Base-by-base conservation (phyloP, 2,797 vertebrate species). In the Gymnoscopelus braueri region DNA sequence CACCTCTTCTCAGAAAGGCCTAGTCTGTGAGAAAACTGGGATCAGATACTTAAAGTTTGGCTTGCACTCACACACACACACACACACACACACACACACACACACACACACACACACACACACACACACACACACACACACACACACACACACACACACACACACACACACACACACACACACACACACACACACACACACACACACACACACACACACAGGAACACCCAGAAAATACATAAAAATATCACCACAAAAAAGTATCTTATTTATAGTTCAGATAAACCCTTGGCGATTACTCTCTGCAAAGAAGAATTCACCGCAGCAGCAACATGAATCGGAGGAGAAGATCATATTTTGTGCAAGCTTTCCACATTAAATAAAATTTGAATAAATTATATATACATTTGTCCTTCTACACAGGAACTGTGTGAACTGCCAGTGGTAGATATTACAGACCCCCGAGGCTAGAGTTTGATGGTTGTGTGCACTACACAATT, bases 11-110 rank as follows among this genome's bases (percentile, higher is more conserved):
- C 56, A 79, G 79, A 90, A 84, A 72, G 75, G 71, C 74, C 54
- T 63, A 74, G 82, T 81, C 84, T 76, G 88, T 88, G 73, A 44
- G 39, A 81, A 83, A 85, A 81, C 44, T 68, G 65, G 78, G 74
- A 78, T 86, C 68, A 72, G 70, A 77, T 85, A 63, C 81, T 79
- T 85, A 67, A 80, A 81, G 72, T 82, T 86, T 84, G 67, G 81
- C 74, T 61, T 59, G 81, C 65, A 71, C 48, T 74, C 49, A 67
- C 24, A 11, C 50, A 56, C 52, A 23, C 8, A 3, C 57, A 26
- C 49, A 71, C 48, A 26, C 15, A 67, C 9, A 44, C 15, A 50
- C 32, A 73, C 65, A 65, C 59, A 68, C 72, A 60, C 3, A 2
- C 10, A 19, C 13, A 13, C 24, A 44, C n/a, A 4, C 19, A 51